These are phyloP conservation scores for Apamea anceps DNA, from an alignment of 2,888 invertebrate species.

Conservation along the genomic window DNA sequence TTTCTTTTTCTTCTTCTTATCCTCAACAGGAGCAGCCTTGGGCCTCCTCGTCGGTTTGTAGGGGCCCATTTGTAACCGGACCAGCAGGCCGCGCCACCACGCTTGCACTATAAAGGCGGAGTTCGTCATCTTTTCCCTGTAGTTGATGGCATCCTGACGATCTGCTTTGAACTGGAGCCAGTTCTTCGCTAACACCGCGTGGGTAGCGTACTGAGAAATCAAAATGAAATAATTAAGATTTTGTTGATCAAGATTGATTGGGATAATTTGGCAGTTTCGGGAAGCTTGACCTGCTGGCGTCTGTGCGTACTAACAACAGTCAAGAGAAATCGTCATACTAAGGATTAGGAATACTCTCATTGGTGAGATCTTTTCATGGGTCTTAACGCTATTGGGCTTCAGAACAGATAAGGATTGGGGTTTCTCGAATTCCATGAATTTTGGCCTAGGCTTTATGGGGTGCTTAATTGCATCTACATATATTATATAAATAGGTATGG, in stretches of 20 bases:
- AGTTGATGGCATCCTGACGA: slow-evolving; percentile 76
- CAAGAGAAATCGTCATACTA: no score
- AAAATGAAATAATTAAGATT: neutral
- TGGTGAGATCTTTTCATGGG: no score
- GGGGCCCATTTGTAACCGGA: slow-evolving; percentile 58
- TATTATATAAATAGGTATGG: neutral
- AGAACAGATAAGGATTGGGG: no score
- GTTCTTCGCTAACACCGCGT: slow-evolving; percentile 75
- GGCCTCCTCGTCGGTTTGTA: slow-evolving; percentile 29
- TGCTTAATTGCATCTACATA: no score
- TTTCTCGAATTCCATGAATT: no score
- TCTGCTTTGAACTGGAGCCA: slow-evolving; percentile 83
- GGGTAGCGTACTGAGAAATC: slow-evolving; percentile 75
- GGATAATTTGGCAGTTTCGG: no score
- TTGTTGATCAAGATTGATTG: no score
- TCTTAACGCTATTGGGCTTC: no score
- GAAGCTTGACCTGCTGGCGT: no score
- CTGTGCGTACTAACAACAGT: no score
- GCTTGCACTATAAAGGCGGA: slow-evolving; percentile 83
- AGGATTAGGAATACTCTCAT: no score
- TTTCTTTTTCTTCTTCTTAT: slow-evolving; percentile 24
- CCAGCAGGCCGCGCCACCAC: slow-evolving; percentile 82
- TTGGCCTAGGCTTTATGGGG: no score
- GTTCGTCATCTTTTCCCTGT: slow-evolving; percentile 79
- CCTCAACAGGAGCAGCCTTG: neutral